These are phyloP conservation scores for Lepus americanus DNA, from an alignment of 2,113 vertebrate species.

Conservation along the genomic window DNA sequence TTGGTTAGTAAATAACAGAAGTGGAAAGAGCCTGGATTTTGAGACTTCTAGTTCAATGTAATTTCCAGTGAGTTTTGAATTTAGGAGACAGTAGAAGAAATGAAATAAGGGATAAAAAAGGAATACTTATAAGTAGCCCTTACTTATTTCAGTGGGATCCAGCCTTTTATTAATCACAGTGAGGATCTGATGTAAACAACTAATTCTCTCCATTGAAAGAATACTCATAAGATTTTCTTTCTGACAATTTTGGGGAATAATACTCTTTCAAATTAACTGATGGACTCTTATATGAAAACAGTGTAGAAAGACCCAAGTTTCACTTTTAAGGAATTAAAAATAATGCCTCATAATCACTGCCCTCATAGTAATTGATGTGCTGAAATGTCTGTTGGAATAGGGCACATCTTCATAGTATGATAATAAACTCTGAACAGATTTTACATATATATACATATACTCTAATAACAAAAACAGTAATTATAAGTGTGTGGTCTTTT, in stretches of 20 bases:
- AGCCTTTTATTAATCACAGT: constrained; percentile 5
- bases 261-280: neutral
- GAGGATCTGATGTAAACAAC: neutral
- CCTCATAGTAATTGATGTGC: neutral
- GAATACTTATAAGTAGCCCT: neutral
- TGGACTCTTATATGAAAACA: neutral
- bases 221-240: neutral
- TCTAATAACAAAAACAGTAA: neutral
- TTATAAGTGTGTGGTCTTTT: neutral
- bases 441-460: neutral
- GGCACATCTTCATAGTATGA: neutral
- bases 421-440: constrained; percentile 24
- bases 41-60: neutral
- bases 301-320: neutral
- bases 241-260: neutral
- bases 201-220: neutral
- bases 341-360: neutral
- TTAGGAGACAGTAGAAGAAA: constrained; percentile 16
- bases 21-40: constrained; percentile 9
- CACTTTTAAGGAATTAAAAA: constrained; percentile 16
- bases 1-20: constrained; percentile 46
- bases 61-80: constrained; percentile 49
- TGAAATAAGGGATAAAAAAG: neutral
- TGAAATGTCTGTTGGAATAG: neutral
- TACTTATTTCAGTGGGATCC: neutral